Evolutionary conservation across 2,888 invertebrate species (phyloP).

Genomic region (Branchellion lobata): DNA sequence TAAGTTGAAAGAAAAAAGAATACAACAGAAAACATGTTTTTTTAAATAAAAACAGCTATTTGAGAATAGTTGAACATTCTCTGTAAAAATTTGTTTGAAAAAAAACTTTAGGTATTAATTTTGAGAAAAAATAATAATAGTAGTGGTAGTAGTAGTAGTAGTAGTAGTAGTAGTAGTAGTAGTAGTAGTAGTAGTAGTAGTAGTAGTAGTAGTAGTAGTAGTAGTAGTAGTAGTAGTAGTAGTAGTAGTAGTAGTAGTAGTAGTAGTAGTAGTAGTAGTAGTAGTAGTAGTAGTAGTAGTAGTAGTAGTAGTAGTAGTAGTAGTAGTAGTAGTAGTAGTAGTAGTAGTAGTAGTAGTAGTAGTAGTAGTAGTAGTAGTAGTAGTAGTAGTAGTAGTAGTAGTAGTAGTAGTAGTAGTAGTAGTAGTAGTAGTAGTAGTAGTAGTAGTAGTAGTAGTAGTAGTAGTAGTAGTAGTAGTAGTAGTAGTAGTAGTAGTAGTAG

Average conservation of each 20-base stretch:
- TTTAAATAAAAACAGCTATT: too few species aligned
- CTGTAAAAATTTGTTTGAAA: too few species aligned
- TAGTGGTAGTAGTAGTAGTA: slow-evolving; percentile 44
- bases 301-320: slow-evolving; percentile 24
- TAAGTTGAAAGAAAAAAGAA: too few species aligned
- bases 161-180: slow-evolving; percentile 45
- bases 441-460: too few species aligned
- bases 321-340: slow-evolving; percentile 28
- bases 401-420: slow-evolving; percentile 40
- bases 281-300: slow-evolving; percentile 34
- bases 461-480: too few species aligned
- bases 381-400: slow-evolving; percentile 8
- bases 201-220: slow-evolving; percentile 44
- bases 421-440: slow-evolving; percentile 11
- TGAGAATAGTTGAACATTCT: too few species aligned
- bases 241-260: slow-evolving; percentile 42
- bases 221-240: slow-evolving; percentile 41
- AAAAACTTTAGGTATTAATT: too few species aligned
- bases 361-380: slow-evolving; percentile 40
- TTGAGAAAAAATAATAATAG: too few species aligned
- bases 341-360: slow-evolving; percentile 34
- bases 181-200: slow-evolving; percentile 45
- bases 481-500: too few species aligned
- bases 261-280: slow-evolving; percentile 40
- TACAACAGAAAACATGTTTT: too few species aligned